Base-by-base conservation (phyloP, 1,140 invertebrate species). In the Anoplophora glabripennis region DNA sequence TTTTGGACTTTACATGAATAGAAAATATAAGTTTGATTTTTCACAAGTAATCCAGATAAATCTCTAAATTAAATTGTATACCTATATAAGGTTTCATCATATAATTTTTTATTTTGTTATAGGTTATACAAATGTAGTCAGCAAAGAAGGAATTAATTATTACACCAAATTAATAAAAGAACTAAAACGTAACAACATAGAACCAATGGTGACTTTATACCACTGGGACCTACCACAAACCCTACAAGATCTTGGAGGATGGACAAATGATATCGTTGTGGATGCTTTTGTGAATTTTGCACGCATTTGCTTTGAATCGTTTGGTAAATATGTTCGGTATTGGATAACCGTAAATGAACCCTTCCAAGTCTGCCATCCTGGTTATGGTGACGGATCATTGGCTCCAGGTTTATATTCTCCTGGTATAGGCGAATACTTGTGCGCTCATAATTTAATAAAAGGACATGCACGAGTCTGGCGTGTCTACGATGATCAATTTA, bases 201-300 rank as follows among this genome's bases (percentile, higher is more conserved):
- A 81, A 66, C 85, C 86, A 2, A 73, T 87, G 74, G 84, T 88
- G 66, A 84, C 54, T 7, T 21, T 71, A n/a, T 72, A 60, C 53
- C 69, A 71, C 44, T 71, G 69, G 65, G 71, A 72, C 58, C 37
- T 64, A 35, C 76, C 74, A 2, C 61, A 74, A 56, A 36, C 52
- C 4, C 45, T 76, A 1, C 66, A 75, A 51, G 71, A 72, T 11
- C 38, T 72, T 12, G 74, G 73, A 21, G 73, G 73, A 11, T 73
- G 68, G 69, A 17, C 60, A n/a, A 75, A 75, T 53, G 64, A 62
- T 7, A 1, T 56, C 17, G 35, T 52, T 4, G 53, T 53, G 2
- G 53, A 60, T 15, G 59, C 59, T 40, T 64, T 60, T 41, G 62
- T 47, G 3, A 55, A 77, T 4, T 79, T 83, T 53, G 73, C 76